Percentiles rank a stretch among this genome's conserved stretches.
Conservation (phyloP, 1,140 invertebrate genomes). For the Vanessa tameamea region DNA sequence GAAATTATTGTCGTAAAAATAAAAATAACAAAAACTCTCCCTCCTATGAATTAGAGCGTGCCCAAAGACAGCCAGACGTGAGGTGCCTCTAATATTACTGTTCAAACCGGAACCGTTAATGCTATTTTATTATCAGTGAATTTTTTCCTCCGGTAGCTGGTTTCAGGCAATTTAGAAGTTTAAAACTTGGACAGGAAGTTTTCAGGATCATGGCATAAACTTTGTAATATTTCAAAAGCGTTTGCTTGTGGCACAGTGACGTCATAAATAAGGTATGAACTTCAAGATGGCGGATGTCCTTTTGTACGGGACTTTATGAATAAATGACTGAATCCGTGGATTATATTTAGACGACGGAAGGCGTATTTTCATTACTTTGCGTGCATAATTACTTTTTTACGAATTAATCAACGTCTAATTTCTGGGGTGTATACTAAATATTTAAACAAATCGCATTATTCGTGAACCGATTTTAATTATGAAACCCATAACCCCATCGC, state of each 20-base stretch:
- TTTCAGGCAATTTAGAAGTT: conserved; percentile 33
- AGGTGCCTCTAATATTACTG: conserved; percentile 30
- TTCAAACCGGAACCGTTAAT: conserved; percentile 26
- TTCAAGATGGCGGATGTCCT: background rate
- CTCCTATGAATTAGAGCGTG: background rate
- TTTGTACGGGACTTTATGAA: background rate
- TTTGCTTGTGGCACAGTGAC: background rate
- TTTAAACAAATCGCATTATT: too few relatives aligned
- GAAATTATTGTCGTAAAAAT: background rate
- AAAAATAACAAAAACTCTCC: background rate
- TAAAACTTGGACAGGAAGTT: conserved; percentile 1
- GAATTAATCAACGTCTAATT: too few relatives aligned
- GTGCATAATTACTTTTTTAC: too few relatives aligned
- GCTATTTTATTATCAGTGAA: conserved; percentile 35
- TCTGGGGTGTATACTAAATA: too few relatives aligned
- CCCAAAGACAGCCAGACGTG: conserved; percentile 18
- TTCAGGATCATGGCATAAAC: background rate
- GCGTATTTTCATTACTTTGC: too few relatives aligned
- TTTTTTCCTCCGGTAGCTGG: conserved; percentile 14
- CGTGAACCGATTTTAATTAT: background rate
- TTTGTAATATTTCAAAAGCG: conserved; percentile 5
- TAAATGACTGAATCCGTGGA: too few relatives aligned
- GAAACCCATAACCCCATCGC: conserved; percentile 4
- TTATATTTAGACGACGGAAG: too few relatives aligned
- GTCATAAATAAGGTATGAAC: background rate